Base-by-base conservation (phyloP, 1,140 invertebrate species). In the Neotoxoptera formosana region DNA sequence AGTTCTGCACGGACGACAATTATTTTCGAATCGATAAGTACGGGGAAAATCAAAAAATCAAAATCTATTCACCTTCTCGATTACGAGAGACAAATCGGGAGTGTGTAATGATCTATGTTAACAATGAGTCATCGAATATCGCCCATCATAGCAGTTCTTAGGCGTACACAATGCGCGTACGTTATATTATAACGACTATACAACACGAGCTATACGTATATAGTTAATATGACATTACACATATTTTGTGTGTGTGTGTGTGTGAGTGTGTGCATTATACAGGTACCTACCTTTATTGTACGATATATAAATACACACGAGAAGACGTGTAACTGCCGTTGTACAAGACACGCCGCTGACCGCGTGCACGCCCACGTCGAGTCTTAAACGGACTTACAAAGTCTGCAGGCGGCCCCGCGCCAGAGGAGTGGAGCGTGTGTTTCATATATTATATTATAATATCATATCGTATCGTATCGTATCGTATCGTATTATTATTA, bases 41-140 rank as follows among this genome's bases (percentile, higher is more conserved):
- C 41, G 41, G 41, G 41, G 41, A 83, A 83, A 36, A 36, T 36
- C 20, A 86, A 45, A 87, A 47, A 41, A 41, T 41, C 1, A 41
- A 30, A 47, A 25, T 17, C 41, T 25, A 36, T 47, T 36, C 45
- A 47, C 45, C 45, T 47, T 51, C 47, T 88, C 47, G 23, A 88
- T 88, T 88, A 88, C 9, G 45, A n/a, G n/a, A n/a, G n/a, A 87
- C 9, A 87, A 47, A 87, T 87, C 21, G 84, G 45, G 84, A 87
- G 45, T 87, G 84, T 90, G 36, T 56, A 53, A 67, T 91, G 36
- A 67, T 90, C 3, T 90, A n/a, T 91, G 60, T 67, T 45, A 91
- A 91, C 90, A 91, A 91, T 91, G 90, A 91, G 60, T 91, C 60
- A 48, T 91, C 90, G 60, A 83, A 91, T 91, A 90, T 60, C 8